Base-by-base conservation (phyloP, 2,888 invertebrate genomes). In the Oscheius sp. region DNA sequence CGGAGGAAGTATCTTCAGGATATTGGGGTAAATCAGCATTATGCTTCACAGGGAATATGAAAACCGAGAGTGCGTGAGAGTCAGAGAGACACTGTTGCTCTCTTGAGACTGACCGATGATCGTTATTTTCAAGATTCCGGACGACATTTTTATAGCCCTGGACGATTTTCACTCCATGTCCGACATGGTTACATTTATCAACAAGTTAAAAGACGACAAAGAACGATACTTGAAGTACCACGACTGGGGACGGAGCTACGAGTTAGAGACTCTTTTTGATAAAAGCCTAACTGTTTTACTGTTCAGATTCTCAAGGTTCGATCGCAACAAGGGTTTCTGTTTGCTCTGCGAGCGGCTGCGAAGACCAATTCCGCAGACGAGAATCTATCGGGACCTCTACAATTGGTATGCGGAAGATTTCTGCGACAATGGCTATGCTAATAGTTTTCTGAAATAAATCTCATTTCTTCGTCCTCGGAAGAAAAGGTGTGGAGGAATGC, bases 131-230 rank as follows among this genome's bases (percentile, higher is more conserved):
- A 70, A 81, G 81, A 65, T 77, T 47, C 82, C 82, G 21, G 74
- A 75, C 33, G 70, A 86, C n/a, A 85, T 84, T 29, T 81, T 79
- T 73, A 77, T 83, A 47, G 80, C 82, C 11, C 47, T 83, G 0
- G 77, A 77, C 32, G 82, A 83, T 63, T 83, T 76, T 48, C 32
- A 7, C 1, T 75, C 72, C 4, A 70, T 77, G 1, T 50, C 76
- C 1, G 80, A 79, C 1, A 71, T 80, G 21, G 65, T 76, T 13
- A 57, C 37, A 29, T 76, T 73, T 62, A n/a, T 83, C 9, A 77
- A 78, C 9, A 33, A 66, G 32, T 71, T 81, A 5, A 75, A 75
- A 4, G 47, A 48, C 0, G 75, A 83, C 47, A 83, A 83, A 51
- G 59, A 62, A 9, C 37, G 53, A 1, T 83, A 79, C 51, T 57